phyloP scores from a whole-genome alignment of 2,113 vertebrate genomes.

The Grammomys surdaster region DNA sequence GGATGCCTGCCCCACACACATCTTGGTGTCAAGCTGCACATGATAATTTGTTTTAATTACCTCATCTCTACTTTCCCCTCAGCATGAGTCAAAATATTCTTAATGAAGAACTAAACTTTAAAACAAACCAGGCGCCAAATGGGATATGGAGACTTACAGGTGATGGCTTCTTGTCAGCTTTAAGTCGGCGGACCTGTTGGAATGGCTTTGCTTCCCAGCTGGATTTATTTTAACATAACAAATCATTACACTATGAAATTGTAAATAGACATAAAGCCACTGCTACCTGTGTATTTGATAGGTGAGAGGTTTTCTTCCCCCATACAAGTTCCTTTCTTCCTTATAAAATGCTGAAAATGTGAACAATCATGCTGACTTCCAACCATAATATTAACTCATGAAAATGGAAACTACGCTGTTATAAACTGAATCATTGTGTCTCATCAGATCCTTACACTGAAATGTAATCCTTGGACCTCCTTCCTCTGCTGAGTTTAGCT shows the following conservation, averaged over 20 bases:
- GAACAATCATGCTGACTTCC: not conserved
- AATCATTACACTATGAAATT: not conserved
- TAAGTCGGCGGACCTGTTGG: not conserved
- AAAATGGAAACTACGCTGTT: not conserved
- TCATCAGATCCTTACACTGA: not conserved
- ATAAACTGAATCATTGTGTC: not conserved
- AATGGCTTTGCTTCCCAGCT: not conserved
- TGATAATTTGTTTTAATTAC: not conserved
- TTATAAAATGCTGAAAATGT: not conserved
- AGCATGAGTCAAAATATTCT: not conserved
- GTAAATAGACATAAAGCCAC: not conserved
- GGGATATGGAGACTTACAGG: not conserved
- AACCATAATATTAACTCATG: not conserved
- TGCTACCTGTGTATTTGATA: not conserved
- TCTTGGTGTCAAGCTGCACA: not conserved
- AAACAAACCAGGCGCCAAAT: not conserved
- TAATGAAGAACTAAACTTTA: not conserved
- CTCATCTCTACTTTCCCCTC: not conserved
- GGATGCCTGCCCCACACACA: not conserved
- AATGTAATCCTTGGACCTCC: not conserved
- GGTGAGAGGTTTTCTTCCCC: not conserved
- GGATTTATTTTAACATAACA: not conserved
- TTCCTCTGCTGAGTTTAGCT: not conserved
- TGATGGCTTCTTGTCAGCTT: not conserved
- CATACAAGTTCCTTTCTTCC: not conserved